Evolutionary conservation across 1,140 invertebrate genomes (phyloP), one percentile per base, ranked within the genome.

Genomic region (Drosophila bifasciata): DNA sequence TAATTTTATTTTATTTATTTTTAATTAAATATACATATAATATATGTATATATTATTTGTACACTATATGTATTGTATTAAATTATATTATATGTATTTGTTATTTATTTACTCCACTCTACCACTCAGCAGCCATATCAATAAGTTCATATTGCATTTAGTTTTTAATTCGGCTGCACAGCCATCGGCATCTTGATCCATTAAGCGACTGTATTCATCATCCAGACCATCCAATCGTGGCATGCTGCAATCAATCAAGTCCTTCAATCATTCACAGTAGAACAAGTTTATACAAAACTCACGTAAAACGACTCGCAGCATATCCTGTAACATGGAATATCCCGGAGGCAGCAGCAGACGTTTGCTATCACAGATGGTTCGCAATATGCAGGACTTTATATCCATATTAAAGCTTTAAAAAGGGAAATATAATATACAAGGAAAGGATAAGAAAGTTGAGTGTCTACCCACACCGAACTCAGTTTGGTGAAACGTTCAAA

Each of bases 321-420:
- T 88, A 45, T 91, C 89, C 19, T 90, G 89, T 5, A 88, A 19
- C 81, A 91, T 84, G 15, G 90, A 91, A 17, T 91, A 91, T 3
- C 90, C 90, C 5, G 83, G 83, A 1, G 90, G 90, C 36, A 91
- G n/a, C 4, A 91, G 25, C 13, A 90, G 67, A 5, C 71, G 66
- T 32, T 91, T 91, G 3, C 73, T 63, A 6, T 89, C 89, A 43
- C 89, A 91, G 5, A 91, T 88, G 4, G 72, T 81, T 1, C 89
- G 66, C 41, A 91, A 28, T 41, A 91, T 84, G n/a, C 89, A 89
- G 0, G 81, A 80, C 45, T 89, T 91, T 0, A 91, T 53, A 57
- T 91, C 85, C 4, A 91, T 49, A 0, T 76, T 76, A 39, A 91
- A 60, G 0, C 89, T 90, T 16, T 5, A 63, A 52, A 43, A 5